Base-by-base conservation (phyloP, 2,888 invertebrate genomes). In the Drosophila paranaensis region DNA sequence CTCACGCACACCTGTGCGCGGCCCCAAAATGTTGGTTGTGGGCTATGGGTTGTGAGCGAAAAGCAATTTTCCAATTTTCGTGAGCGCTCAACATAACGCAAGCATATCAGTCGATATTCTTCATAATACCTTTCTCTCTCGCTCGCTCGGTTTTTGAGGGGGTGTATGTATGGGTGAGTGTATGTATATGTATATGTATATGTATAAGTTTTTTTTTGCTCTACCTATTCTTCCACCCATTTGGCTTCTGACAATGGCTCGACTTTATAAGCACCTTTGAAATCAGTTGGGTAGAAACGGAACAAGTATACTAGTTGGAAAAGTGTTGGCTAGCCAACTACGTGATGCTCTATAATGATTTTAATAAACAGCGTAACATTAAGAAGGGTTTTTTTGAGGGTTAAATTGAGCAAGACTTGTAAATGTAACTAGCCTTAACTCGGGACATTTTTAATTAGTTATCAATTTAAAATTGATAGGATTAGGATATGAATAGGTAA, bases 231-330 rank as follows among this genome's bases (percentile, higher is more conserved):
- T 81, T 79, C 80, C 65, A 79, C 70, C 73, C 76, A 65, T 73
- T 81, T 81, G 73, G 71, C 71, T 78, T 76, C 68, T 73, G 56
- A 79, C 71, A 65, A 76, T 70, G 60, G 58, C 39, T 62, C 73
- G 62, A 65, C 61, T 60, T 61, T 72, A 66, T 77, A 79, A 79
- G 79, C 73, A 77, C 79, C 74, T 79, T 80, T 74, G 80, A 69
- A 77, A 67, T 81, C 71, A 80, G 75, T 81, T 79, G 61, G 63
- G 16, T 46, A 61, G 55, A 79, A 81, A 30, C 43, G 56, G 64
- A 60, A 76, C 50, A 64, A 64, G 61, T 42, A 54, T 54, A 60
- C 54, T 70, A 63, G 50, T 65, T 54, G 27, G 14, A 4, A n/a
- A 10, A 14, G 6, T 6, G 1, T 8, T 9, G 6, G n/a, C 3